These are phyloP conservation scores for Muscina levida DNA, from an alignment of 2,888 invertebrate species.

Conservation along the genomic window DNA sequence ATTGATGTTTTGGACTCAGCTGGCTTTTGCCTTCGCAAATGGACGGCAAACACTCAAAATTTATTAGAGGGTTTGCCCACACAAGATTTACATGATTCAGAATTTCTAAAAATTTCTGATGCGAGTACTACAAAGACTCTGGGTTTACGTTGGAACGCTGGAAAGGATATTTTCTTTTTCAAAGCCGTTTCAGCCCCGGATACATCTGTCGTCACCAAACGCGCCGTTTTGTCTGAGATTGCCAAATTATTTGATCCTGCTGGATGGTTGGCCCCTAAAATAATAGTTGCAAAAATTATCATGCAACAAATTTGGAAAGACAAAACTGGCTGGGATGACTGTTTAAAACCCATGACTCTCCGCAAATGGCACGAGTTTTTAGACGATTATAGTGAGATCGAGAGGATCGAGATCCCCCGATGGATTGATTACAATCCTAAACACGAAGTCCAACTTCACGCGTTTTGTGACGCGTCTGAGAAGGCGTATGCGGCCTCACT, in stretches of 20 bases:
- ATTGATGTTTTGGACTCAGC: neutral
- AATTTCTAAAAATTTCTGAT: neutral
- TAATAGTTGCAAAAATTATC: neutral
- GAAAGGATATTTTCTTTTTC: no score
- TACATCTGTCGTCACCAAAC: neutral
- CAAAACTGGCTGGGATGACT: neutral
- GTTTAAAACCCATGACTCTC: no score
- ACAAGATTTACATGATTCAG: neutral
- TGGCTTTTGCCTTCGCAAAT: neutral
- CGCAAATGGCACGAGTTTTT: no score
- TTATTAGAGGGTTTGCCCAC: neutral
- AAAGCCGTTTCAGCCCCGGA: constrained; percentile 25
- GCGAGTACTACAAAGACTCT: constrained; percentile 36
- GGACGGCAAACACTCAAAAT: constrained; percentile 27
- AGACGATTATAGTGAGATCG: no score
- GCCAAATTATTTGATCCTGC: no score
- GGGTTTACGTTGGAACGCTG: constrained; percentile 61
- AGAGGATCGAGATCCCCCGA: neutral
- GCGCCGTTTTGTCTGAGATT: neutral
- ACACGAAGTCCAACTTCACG: constrained; percentile 33
- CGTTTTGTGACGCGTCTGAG: constrained; percentile 65
- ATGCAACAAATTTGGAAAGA: neutral
- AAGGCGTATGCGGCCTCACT: neutral
- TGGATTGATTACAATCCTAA: neutral
- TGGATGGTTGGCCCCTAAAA: no score